Base-by-base conservation (phyloP, 92 coral and sea anemone genomes). In the Zoanthus sansibaricus region DNA sequence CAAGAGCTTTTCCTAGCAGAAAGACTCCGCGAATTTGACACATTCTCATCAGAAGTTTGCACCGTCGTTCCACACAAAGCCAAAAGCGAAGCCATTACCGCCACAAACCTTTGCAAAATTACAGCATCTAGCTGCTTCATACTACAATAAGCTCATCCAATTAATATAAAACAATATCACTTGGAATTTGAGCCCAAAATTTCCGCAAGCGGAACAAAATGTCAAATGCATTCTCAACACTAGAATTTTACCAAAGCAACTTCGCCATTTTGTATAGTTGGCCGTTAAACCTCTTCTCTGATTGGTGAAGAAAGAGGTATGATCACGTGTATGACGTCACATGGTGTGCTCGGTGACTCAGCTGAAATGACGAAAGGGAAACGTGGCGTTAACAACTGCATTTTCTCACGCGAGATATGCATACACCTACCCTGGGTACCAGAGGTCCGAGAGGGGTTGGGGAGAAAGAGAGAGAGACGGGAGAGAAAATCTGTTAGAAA, bases 101-200 rank as follows among this genome's bases (percentile, higher is more conserved):
- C 74, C 73, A 80, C 20, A 15, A 80, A 15, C 21, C 21, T 62
- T 71, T 25, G n/a, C 2, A 42, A 6, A 6, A n/a, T 75, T 59
- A 74, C 85, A 66, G 75, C 85, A 80, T 80, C 61, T 66, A 37
- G 85, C 75, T 80, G 75, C 85, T 80, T 80, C 85, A 80, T 80
- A 45, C 47, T 62, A 62, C 74, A 64, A 44, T 12, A 80, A 46
- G 62, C 85, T 62, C 67, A 21, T 47, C 75, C 47, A 80, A 10
- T 6, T 44, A 4, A 72, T 52, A 14, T 64, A 1, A 17, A 80
- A 44, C 5, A 21, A 46, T 47, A 62, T 66, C 66, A 51, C 11
- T 44, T 79, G 6, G 21, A 61, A 18, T 58, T 12, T 9, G 56
- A 9, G 7, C 31, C 49, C 48, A 6, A 80, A 76, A 0, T 64